phyloP scores from a whole-genome alignment of 2,113 vertebrate species.

The Mus pahari region DNA sequence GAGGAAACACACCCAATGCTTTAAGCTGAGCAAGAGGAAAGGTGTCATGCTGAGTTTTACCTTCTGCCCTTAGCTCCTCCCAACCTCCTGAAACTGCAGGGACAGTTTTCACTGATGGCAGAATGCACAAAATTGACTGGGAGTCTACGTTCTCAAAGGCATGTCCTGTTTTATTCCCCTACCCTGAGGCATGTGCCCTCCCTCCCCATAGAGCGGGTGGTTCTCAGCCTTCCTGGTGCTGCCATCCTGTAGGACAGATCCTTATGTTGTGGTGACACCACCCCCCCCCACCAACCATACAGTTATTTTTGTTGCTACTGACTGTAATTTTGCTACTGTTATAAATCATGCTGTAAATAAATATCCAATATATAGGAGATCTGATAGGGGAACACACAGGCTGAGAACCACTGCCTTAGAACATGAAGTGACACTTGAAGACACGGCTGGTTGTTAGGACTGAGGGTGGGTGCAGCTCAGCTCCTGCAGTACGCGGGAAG shows the following conservation, averaged over 20 bases:
- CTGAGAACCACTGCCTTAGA: background rate
- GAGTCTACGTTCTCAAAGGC: background rate
- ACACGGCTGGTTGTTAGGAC: background rate
- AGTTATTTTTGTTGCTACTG: background rate
- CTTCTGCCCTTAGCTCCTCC: background rate
- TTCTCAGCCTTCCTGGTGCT: background rate
- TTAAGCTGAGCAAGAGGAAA: background rate
- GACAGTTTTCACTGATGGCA: background rate
- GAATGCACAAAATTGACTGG: too few species aligned
- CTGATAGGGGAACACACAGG: background rate
- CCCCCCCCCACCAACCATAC: background rate
- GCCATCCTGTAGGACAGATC: background rate
- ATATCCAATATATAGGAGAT: background rate
- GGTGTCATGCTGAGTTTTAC: background rate
- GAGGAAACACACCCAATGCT: background rate
- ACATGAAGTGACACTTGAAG: background rate
- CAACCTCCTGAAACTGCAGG: background rate
- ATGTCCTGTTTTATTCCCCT: background rate
- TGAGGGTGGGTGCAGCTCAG: background rate
- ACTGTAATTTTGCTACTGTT: background rate
- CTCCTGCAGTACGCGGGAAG: rapidly evolving
- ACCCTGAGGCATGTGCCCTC: background rate
- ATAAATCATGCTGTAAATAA: background rate
- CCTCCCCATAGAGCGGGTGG: background rate
- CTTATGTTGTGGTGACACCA: background rate